Conservation (phyloP, 2,797 vertebrate species). For the Ara ararauna region DNA sequence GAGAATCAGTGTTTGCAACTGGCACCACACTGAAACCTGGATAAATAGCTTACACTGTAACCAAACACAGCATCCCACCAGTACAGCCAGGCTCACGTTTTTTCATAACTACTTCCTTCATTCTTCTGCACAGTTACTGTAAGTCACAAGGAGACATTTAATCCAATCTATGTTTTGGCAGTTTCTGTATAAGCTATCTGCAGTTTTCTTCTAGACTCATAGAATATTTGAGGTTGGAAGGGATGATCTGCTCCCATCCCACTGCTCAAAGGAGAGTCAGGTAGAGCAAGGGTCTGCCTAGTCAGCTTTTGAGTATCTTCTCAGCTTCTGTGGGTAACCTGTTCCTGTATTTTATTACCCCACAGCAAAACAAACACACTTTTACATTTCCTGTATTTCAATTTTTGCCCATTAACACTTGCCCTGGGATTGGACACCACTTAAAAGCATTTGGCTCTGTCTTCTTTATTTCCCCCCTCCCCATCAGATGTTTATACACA, state of each 20-base stretch:
- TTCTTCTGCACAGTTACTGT: not conserved
- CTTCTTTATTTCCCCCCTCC: not conserved
- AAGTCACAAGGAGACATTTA: not conserved
- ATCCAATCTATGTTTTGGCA: not conserved
- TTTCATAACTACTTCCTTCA: not conserved
- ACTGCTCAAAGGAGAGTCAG: not conserved
- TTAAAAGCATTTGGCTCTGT: not conserved
- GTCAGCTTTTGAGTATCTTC: not conserved
- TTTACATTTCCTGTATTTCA: not conserved
- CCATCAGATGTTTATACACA: not conserved
- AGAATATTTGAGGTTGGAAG: not conserved
- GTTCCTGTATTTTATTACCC: not conserved
- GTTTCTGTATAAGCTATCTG: not conserved
- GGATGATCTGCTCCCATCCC: not conserved
- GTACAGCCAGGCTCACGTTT: conserved; percentile 22
- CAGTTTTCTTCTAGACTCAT: not conserved
- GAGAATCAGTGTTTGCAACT: conserved; percentile 72
- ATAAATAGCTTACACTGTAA: conserved; percentile 66
- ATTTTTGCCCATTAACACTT: not conserved
- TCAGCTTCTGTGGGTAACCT: not conserved
- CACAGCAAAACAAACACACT: not conserved
- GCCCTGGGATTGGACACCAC: not conserved
- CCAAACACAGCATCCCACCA: conserved; percentile 41
- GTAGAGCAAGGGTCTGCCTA: not conserved
- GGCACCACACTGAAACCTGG: conserved; percentile 65